These are phyloP conservation scores for Teleogryllus occipitalis DNA, from an alignment of 1,140 invertebrate genomes.

Conservation along the genomic window DNA sequence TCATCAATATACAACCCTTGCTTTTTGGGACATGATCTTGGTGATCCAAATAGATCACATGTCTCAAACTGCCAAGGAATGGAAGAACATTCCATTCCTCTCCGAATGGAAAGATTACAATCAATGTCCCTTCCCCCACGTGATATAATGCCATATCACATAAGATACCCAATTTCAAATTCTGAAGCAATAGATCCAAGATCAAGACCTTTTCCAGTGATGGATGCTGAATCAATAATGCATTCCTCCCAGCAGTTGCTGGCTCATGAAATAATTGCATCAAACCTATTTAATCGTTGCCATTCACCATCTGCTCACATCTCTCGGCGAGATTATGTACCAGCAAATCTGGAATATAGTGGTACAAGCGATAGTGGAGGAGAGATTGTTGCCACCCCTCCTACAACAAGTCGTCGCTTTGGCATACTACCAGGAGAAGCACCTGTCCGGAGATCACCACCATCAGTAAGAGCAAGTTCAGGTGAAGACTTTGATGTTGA, in stretches of 20 bases:
- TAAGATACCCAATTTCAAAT: neutral
- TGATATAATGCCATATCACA: neutral
- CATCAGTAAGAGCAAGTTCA: conserved; percentile 22
- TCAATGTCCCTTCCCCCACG: neutral
- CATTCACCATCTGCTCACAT: neutral
- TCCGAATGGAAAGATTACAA: neutral
- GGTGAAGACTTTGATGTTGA: conserved; percentile 35
- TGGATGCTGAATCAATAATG: neutral
- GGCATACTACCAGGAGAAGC: neutral
- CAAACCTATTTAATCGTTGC: neutral
- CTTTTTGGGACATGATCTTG: neutral
- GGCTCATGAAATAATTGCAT: neutral
- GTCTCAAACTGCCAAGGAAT: neutral
- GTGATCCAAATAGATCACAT: neutral
- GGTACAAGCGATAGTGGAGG: conserved; percentile 17
- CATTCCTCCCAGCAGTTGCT: neutral
- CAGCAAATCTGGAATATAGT: conserved; percentile 11
- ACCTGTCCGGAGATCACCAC: neutral
- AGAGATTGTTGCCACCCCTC: conserved; percentile 16
- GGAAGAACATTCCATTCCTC: neutral
- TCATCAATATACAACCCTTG: neutral
- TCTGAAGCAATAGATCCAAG: neutral
- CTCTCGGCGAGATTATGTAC: neutral
- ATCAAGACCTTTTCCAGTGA: neutral
- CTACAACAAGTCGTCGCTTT: conserved; percentile 10